Evolutionary conservation across 2,113 vertebrate species (phyloP).

Genomic region (Cyprinus carpio): DNA sequence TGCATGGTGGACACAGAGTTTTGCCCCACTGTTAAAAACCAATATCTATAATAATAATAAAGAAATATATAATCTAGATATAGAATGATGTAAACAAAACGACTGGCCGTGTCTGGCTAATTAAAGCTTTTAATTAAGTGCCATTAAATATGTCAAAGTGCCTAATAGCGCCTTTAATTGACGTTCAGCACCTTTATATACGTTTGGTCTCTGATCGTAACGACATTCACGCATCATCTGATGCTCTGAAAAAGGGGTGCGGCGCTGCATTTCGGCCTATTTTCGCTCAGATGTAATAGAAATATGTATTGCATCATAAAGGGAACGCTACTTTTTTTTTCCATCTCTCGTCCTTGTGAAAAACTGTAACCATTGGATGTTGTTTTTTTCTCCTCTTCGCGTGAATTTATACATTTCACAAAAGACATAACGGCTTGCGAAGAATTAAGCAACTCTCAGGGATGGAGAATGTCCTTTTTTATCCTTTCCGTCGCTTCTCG

Average conservation of each 20-base stretch:
- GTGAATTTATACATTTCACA: background rate
- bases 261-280: no score
- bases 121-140: constrained; percentile 60
- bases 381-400: constrained; percentile 3
- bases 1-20: no score
- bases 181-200: constrained; percentile 37
- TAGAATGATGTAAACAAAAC: constrained; percentile 33
- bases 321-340: background rate
- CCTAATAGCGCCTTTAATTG: constrained; percentile 21
- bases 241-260: constrained; percentile 52
- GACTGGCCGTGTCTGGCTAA: constrained; percentile 50
- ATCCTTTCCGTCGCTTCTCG: constrained; percentile 71
- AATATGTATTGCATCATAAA: constrained; percentile 30
- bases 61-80: background rate
- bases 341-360: background rate
- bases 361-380: constrained; percentile 1
- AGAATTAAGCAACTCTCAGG: constrained; percentile 62
- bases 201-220: no score
- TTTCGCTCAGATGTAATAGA: constrained; percentile 43
- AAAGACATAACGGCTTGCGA: background rate
- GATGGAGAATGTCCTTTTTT: constrained; percentile 65
- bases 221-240: constrained; percentile 57
- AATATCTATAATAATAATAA: no score
- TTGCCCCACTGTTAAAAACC: background rate
- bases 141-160: constrained; percentile 55